These are phyloP conservation scores for Synanthedon tipuliformis DNA, from an alignment of 2,888 invertebrate genomes.

Conservation along the genomic window DNA sequence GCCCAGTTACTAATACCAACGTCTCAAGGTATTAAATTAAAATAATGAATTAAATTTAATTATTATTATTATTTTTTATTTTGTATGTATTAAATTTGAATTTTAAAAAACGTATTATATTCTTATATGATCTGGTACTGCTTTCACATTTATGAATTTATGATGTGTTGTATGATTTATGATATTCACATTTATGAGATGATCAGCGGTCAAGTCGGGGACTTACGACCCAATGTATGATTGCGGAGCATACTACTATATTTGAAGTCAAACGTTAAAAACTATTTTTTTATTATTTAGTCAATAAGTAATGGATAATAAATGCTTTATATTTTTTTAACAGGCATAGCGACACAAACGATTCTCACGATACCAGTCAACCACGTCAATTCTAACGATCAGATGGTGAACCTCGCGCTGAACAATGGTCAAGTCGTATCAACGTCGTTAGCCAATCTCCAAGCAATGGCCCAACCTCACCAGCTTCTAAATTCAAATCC, in stretches of 20 bases:
- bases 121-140: too few species aligned
- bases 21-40: slow-evolving; percentile 90
- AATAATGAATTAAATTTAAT: too few species aligned
- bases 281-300: not conserved
- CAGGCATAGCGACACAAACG: slow-evolving; percentile 95
- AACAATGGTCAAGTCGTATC: slow-evolving; percentile 89
- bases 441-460: slow-evolving; percentile 83
- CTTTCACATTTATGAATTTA: too few species aligned
- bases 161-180: too few species aligned
- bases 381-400: slow-evolving; percentile 82
- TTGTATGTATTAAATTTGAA: too few species aligned
- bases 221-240: too few species aligned
- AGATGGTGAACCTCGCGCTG: slow-evolving; percentile 83
- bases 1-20: slow-evolving; percentile 95
- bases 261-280: too few species aligned
- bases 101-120: too few species aligned
- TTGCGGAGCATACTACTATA: too few species aligned
- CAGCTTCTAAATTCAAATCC: slow-evolving; percentile 74
- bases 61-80: too few species aligned
- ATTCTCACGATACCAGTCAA: slow-evolving; percentile 95
- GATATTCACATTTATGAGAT: too few species aligned
- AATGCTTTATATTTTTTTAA: slow-evolving; percentile 10
- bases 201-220: too few species aligned
- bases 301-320: slow-evolving; percentile 1
- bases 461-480: slow-evolving; percentile 81